A percentile compares a stretch with the other conserved stretches of the same genome.
phyloP scores from a whole-genome alignment of 2,113 vertebrate genomes.

The Aptenodytes forsteri region DNA sequence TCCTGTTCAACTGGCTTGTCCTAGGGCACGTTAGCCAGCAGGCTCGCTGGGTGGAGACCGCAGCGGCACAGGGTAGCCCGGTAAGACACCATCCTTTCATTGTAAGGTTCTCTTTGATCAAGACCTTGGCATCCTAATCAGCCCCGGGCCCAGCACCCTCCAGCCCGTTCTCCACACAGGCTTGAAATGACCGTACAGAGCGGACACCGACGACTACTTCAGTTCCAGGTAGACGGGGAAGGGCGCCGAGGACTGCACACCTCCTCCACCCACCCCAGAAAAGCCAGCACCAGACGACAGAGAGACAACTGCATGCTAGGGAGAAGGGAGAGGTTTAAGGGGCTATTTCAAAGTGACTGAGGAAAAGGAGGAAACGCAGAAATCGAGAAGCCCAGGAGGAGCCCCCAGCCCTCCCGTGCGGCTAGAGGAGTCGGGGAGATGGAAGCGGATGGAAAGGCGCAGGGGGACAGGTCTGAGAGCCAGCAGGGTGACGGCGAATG shows the following conservation, averaged over 20 bases:
- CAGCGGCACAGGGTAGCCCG: neutral
- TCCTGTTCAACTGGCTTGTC: neutral
- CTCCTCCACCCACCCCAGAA: neutral
- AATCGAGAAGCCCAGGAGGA: accelerated
- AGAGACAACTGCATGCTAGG: neutral
- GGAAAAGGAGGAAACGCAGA: neutral
- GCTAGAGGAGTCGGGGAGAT: neutral
- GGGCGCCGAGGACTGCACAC: neutral
- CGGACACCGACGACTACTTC: accelerated
- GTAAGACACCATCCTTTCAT: neutral
- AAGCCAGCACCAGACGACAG: neutral
- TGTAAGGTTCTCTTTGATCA: neutral
- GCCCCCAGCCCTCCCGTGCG: accelerated
- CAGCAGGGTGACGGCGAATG: accelerated
- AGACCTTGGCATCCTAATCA: neutral
- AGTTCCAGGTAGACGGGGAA: neutral
- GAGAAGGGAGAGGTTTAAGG: neutral
- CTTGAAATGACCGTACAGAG: accelerated
- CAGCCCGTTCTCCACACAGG: neutral
- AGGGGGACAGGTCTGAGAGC: neutral
- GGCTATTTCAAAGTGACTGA: neutral
- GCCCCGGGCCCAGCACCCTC: neutral
- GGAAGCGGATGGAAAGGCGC: neutral
- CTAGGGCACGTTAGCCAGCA: neutral
- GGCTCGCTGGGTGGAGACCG: neutral